Percentiles rank a stretch among this genome's conserved stretches.
Evolutionary conservation across 2,113 vertebrate genomes (phyloP).

Genomic region (Ptilonorhynchus violaceus): DNA sequence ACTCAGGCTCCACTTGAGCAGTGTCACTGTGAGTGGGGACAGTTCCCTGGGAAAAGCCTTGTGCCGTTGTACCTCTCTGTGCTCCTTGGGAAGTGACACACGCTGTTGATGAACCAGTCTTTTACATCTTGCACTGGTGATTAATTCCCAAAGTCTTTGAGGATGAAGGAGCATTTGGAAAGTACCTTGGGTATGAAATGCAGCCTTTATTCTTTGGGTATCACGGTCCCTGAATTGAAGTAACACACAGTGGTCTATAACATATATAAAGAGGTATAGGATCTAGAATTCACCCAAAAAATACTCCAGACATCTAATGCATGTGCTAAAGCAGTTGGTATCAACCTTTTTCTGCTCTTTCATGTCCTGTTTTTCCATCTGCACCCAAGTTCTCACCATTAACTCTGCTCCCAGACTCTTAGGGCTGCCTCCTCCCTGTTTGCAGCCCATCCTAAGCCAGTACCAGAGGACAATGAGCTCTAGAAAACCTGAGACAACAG

Average conservation of each 20-base stretch:
- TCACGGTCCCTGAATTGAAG: not conserved
- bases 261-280: not conserved
- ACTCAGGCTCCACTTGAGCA: not conserved
- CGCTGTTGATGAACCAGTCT: not conserved
- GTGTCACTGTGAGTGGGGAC: not conserved
- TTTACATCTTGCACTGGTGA: not conserved
- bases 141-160: not conserved
- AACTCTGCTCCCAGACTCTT: not conserved
- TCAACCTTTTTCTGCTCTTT: not conserved
- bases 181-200: not conserved
- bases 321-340: not conserved
- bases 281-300: not conserved
- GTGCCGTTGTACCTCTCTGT: accelerated
- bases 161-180: not conserved
- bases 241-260: not conserved
- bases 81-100: not conserved
- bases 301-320: not conserved
- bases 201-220: not conserved
- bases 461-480: not conserved
- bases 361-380: not conserved
- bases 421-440: not conserved
- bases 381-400: not conserved
- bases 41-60: not conserved
- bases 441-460: not conserved
- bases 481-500: not conserved